A percentile compares a stretch with the other conserved stretches of the same genome.
Conservation (phyloP, 2,888 invertebrate genomes). For the Carpatolechia fugitivella region DNA sequence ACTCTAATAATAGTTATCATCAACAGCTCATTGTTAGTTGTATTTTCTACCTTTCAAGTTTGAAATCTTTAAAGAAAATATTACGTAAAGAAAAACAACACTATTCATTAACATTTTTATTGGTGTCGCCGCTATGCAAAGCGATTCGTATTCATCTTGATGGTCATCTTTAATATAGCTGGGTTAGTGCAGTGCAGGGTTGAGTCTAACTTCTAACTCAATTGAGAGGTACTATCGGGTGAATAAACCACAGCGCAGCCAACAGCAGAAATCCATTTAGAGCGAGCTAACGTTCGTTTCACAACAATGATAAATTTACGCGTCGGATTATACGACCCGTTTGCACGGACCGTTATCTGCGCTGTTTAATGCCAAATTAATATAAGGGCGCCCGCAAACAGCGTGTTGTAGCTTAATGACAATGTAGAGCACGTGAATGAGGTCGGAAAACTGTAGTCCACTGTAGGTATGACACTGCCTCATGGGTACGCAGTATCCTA, state of each 20-base stretch:
- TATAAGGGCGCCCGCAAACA: constrained; percentile 5
- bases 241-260: background rate
- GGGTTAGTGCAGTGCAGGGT: too few relatives aligned
- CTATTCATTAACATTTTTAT: too few relatives aligned
- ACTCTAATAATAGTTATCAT: too few relatives aligned
- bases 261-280: background rate
- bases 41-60: too few relatives aligned
- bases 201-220: background rate
- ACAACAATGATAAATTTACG: background rate
- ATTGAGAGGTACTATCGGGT: background rate
- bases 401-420: background rate
- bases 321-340: background rate
- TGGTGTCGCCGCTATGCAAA: too few relatives aligned
- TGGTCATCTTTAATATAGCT: too few relatives aligned
- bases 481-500: background rate
- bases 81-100: too few relatives aligned
- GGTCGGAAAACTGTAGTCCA: background rate
- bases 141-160: too few relatives aligned
- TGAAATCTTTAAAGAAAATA: too few relatives aligned
- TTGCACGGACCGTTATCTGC: constrained; percentile 3
- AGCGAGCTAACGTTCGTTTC: background rate
- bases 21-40: too few relatives aligned
- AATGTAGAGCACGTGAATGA: constrained; percentile 4
- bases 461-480: background rate
- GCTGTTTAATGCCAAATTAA: constrained; percentile 9